Percentiles rank a stretch among this genome's conserved stretches.
These are phyloP conservation scores for Fragum whitleyi DNA, from an alignment of 2,888 invertebrate genomes.

Conservation along the genomic window DNA sequence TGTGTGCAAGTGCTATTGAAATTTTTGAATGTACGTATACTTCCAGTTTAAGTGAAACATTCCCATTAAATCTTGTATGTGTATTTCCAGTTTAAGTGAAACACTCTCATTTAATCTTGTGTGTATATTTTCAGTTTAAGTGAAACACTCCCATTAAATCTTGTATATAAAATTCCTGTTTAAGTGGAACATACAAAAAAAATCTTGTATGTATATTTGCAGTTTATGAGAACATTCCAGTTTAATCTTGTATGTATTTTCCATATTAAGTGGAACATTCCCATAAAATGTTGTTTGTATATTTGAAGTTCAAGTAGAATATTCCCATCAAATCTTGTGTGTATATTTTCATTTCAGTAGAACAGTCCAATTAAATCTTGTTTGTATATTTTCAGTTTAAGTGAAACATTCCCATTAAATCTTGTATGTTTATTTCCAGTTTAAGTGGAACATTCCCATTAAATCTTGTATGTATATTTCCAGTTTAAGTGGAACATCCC, in stretches of 20 bases:
- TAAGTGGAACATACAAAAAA: too few species aligned
- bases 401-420: background rate
- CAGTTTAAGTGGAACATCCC: background rate
- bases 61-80: background rate
- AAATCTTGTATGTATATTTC: background rate
- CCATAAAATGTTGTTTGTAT: too few species aligned
- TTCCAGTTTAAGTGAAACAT: slow-evolving; percentile 8
- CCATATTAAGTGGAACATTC: too few species aligned
- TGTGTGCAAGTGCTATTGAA: too few species aligned
- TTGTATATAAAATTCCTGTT: slow-evolving; percentile 86
- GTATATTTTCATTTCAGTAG: too few species aligned
- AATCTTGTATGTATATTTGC: too few species aligned
- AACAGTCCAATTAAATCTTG: too few species aligned
- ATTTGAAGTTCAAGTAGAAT: slow-evolving; percentile 1
- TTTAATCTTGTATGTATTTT: too few species aligned
- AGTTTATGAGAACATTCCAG: too few species aligned
- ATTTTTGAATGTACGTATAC: background rate
- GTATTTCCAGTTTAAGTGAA: background rate
- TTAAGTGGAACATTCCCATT: background rate
- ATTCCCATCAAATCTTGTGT: too few species aligned
- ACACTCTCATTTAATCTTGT: background rate
- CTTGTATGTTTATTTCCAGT: too few species aligned
- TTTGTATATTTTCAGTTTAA: slow-evolving; percentile 1
- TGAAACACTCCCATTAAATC: background rate
- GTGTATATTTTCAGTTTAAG: background rate